Evolutionary conservation across 2,888 invertebrate genomes (phyloP).

Genomic region (Augochlorella aurata): DNA sequence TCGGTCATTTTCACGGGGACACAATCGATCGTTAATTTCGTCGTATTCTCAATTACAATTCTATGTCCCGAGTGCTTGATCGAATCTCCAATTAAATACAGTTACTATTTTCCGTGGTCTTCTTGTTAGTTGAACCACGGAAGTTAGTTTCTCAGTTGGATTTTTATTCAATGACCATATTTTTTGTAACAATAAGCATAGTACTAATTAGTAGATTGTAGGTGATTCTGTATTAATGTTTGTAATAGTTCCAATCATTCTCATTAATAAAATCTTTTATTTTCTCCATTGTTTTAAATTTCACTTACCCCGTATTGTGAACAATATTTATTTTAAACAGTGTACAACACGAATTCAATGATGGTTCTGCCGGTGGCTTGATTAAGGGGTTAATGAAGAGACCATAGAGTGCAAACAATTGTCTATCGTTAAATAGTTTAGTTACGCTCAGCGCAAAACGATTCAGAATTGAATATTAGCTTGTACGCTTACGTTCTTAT

Average conservation of each 20-base stretch:
- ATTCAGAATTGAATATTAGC: no score
- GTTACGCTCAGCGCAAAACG: not conserved
- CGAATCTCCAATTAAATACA: not conserved
- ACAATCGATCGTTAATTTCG: not conserved
- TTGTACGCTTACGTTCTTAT: no score
- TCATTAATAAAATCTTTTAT: not conserved
- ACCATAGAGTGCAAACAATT: not conserved
- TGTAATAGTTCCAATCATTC: no score
- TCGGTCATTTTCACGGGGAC: not conserved
- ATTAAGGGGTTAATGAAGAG: constrained; percentile 22
- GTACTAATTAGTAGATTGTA: no score
- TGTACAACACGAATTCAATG: not conserved
- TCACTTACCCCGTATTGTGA: not conserved
- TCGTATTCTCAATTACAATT: not conserved
- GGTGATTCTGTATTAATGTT: no score
- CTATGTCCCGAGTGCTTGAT: not conserved
- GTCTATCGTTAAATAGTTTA: constrained; percentile 1
- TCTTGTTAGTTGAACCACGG: not conserved
- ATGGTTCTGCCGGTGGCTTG: not conserved
- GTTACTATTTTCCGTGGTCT: not conserved
- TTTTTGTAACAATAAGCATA: no score
- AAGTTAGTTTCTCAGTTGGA: not conserved
- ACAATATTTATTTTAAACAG: not conserved
- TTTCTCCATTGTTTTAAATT: not conserved
- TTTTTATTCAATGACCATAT: no score